Conservation (phyloP, 1,140 invertebrate genomes). For the Chymomyza costata region DNA sequence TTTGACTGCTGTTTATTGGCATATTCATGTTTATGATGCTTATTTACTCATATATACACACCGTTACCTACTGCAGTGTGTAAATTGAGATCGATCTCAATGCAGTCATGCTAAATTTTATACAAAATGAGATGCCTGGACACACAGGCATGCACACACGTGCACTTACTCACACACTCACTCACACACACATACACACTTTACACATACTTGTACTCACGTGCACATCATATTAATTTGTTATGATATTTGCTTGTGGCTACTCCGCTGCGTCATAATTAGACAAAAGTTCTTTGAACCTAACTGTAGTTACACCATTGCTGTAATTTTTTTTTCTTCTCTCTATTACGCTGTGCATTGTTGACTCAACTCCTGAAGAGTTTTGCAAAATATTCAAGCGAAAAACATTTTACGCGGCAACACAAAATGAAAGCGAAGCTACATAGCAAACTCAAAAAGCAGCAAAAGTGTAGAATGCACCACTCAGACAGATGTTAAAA, state of each 20-base stretch:
- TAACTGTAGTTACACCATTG: slow-evolving; percentile 40
- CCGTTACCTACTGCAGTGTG: slow-evolving; percentile 4
- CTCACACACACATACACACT: slow-evolving; percentile 3
- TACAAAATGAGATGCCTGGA: slow-evolving; percentile 23
- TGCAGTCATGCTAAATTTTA: slow-evolving; percentile 63
- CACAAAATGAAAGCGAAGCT: slow-evolving; percentile 44
- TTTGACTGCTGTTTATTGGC: slow-evolving; percentile 43
- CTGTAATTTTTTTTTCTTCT: too few relatives aligned
- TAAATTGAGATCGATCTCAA: slow-evolving; percentile 48
- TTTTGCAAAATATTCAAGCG: slow-evolving; percentile 5
- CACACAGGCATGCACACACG: not conserved
- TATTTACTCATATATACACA: slow-evolving; percentile 13
- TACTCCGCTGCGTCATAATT: slow-evolving; percentile 44
- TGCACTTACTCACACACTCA: not conserved
- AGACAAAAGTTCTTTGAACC: slow-evolving; percentile 67
- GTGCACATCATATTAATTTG: slow-evolving; percentile 38
- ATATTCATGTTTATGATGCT: slow-evolving; percentile 39
- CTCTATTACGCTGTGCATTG: not conserved
- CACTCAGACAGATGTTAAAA: slow-evolving; percentile 21
- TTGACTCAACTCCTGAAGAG: not conserved
- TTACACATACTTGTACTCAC: not conserved
- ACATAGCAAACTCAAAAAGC: slow-evolving; percentile 27
- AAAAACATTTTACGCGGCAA: slow-evolving; percentile 59
- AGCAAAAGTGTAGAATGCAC: slow-evolving; percentile 28
- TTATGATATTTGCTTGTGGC: slow-evolving; percentile 39